phyloP scores from a whole-genome alignment of 2,797 vertebrate genomes.

The Xerus rutilus region DNA sequence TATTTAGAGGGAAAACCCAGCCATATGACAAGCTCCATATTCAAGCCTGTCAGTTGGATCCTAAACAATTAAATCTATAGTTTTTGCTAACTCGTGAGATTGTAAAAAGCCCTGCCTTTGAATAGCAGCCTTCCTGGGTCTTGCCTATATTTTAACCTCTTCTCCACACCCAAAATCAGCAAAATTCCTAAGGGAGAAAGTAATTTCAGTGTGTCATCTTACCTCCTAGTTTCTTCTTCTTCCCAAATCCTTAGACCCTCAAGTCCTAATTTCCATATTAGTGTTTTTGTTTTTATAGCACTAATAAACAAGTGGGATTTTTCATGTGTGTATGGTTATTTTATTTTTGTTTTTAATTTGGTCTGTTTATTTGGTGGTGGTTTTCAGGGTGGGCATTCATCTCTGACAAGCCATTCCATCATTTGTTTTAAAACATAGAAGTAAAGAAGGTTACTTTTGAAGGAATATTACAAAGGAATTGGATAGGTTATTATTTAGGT shows the following conservation, averaged over 20 bases:
- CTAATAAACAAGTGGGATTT: neutral
- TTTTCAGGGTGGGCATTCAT: neutral
- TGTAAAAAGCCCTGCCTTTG: neutral
- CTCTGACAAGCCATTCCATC: neutral
- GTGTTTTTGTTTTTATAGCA: neutral
- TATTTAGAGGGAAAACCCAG: neutral
- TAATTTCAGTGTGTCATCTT: neutral
- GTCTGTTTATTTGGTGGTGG: neutral
- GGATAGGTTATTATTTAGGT: neutral
- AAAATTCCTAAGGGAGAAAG: neutral
- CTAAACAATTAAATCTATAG: neutral
- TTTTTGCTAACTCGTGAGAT: neutral
- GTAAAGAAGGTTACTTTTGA: neutral
- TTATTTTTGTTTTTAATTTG: constrained; percentile 3
- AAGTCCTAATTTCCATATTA: neutral
- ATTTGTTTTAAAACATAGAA: neutral
- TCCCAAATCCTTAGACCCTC: neutral
- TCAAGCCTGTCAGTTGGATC: neutral
- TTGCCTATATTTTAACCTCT: neutral
- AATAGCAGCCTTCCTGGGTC: neutral
- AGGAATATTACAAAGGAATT: neutral
- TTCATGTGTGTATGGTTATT: neutral
- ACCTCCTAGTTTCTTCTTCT: neutral
- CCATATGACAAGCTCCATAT: neutral
- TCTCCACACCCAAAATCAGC: neutral